Conservation (phyloP, 2,888 invertebrate genomes). For the Macrosoma leucophasiata region DNA sequence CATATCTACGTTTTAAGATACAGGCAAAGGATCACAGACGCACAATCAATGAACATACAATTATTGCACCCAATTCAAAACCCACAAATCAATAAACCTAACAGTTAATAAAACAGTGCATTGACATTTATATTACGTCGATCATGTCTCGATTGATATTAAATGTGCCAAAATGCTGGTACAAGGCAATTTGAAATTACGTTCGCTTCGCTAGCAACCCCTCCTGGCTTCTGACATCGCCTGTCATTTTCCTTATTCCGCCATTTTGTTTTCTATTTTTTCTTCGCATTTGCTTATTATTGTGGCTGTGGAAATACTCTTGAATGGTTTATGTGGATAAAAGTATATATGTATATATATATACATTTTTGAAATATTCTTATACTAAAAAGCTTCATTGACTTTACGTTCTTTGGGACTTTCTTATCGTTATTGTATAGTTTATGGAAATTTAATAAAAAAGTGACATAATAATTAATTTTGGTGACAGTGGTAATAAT, state of each 20-base stretch:
- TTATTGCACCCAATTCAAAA: too few relatives aligned
- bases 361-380: too few relatives aligned
- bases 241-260: slow-evolving; percentile 33
- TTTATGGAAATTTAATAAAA: background rate
- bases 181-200: slow-evolving; percentile 51
- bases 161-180: slow-evolving; percentile 40
- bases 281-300: too few relatives aligned
- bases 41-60: too few relatives aligned
- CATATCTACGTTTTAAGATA: slow-evolving; percentile 4
- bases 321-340: too few relatives aligned
- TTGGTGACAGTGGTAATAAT: too few relatives aligned
- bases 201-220: slow-evolving; percentile 40
- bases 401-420: too few relatives aligned
- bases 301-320: too few relatives aligned
- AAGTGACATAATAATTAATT: too few relatives aligned
- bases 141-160: slow-evolving; percentile 36
- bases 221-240: slow-evolving; percentile 34
- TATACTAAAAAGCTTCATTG: slow-evolving; percentile 4
- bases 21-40: slow-evolving; percentile 5
- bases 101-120: slow-evolving; percentile 17
- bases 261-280: slow-evolving; percentile 33
- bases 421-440: background rate
- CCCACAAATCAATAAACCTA: slow-evolving; percentile 5
- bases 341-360: too few relatives aligned
- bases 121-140: slow-evolving; percentile 17